Evolutionary conservation across 2,888 invertebrate species (phyloP).

Genomic region (Ormia ochracea): DNA sequence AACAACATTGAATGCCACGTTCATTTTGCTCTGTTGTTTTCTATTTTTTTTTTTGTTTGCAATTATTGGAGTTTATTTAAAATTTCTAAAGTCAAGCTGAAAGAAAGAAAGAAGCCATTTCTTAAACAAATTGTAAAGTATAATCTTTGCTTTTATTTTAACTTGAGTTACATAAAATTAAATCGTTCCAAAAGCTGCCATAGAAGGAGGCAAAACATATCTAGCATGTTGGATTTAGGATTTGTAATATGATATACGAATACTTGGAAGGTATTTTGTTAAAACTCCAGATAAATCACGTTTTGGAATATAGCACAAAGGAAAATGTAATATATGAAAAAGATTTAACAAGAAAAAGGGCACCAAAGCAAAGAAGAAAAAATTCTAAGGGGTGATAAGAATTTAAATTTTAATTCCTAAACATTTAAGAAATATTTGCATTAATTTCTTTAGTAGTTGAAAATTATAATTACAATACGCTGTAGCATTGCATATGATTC

Average conservation of each 20-base stretch:
- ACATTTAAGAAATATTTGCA: too few species aligned
- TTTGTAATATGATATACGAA: conserved; percentile 60
- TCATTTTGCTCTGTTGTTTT: conserved; percentile 3
- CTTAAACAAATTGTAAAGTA: conserved; percentile 24
- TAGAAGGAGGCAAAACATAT: neutral
- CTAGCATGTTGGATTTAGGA: conserved; percentile 43
- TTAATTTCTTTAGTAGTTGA: too few species aligned
- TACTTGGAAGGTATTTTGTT: conserved; percentile 51
- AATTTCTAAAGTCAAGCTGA: neutral
- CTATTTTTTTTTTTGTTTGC: neutral
- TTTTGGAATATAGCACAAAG: conserved; percentile 31
- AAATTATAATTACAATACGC: too few species aligned
- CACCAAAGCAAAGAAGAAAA: neutral
- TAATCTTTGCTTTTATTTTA: conserved; percentile 19
- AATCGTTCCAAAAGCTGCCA: neutral
- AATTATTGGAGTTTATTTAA: conserved; percentile 25
- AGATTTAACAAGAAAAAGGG: conserved; percentile 5
- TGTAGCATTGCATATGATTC: too few species aligned
- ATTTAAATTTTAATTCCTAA: too few species aligned
- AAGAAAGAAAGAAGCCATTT: conserved; percentile 15
- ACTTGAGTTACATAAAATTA: conserved; percentile 42
- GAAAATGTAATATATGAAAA: neutral
- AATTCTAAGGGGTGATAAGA: neutral
- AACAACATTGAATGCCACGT: neutral
- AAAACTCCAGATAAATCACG: conserved; percentile 61